Evolutionary conservation across 2,888 invertebrate species (phyloP).

Genomic region (Drosophila picticornis): DNA sequence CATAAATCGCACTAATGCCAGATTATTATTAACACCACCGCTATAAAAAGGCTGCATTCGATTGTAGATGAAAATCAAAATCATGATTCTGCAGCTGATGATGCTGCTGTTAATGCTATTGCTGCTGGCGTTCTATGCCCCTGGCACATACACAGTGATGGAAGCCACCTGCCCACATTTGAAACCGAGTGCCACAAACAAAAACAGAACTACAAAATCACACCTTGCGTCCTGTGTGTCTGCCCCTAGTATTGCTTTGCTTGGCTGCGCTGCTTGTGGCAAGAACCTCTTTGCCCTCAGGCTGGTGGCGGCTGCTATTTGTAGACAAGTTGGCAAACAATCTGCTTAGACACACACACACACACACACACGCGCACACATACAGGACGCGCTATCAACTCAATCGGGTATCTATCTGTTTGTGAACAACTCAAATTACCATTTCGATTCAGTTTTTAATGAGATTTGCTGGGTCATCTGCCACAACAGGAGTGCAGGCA

Average conservation of each 20-base stretch:
- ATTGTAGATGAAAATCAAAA: slow-evolving; percentile 35
- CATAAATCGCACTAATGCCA: slow-evolving; percentile 41
- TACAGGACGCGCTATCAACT: slow-evolving; percentile 49
- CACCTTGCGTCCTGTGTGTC: slow-evolving; percentile 67
- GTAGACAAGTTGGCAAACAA: slow-evolving; percentile 72
- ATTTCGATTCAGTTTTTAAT: slow-evolving; percentile 80
- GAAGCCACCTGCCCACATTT: slow-evolving; percentile 69
- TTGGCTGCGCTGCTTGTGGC: slow-evolving; percentile 20
- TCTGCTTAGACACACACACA: slow-evolving; percentile 40
- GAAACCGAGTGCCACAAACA: slow-evolving; percentile 50
- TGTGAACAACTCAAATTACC: slow-evolving; percentile 78
- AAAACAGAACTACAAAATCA: slow-evolving; percentile 58
- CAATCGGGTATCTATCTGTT: slow-evolving; percentile 64
- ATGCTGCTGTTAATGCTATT: not conserved
- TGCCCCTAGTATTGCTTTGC: slow-evolving; percentile 18
- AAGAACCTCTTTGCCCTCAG: slow-evolving; percentile 26
- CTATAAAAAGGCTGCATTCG: not conserved
- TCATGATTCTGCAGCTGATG: not conserved
- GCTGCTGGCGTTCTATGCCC: not conserved
- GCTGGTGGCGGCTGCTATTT: slow-evolving; percentile 41
- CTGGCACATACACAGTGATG: not conserved
- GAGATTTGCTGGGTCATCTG: slow-evolving; percentile 75
- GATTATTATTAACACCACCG: slow-evolving; percentile 24
- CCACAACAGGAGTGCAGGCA: slow-evolving; percentile 6
- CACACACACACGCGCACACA: slow-evolving; percentile 8